Conservation (phyloP, 2,888 invertebrate species). For the Blastobasis adustella region DNA sequence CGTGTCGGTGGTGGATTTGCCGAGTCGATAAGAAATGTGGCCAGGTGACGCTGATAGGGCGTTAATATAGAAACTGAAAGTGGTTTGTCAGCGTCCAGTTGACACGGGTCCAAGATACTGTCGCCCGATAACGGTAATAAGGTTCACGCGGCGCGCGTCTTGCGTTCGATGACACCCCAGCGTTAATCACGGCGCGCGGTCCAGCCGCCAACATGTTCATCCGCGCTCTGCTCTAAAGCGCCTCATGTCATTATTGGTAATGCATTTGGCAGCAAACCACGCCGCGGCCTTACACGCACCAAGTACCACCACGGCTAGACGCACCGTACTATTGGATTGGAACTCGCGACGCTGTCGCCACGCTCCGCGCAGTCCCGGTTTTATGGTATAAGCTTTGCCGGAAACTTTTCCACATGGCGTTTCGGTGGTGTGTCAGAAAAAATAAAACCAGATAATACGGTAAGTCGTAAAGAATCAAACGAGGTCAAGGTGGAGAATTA, state of each 20-base stretch:
- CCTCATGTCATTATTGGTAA: constrained; percentile 43
- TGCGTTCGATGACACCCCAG: constrained; percentile 41
- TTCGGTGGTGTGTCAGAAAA: constrained; percentile 42
- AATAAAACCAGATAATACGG: constrained; percentile 43
- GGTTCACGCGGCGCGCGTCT: constrained; percentile 44
- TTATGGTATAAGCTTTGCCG: constrained; percentile 12
- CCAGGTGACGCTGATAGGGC: background rate
- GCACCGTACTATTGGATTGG: no score
- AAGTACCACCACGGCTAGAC: no score
- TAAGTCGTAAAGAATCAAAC: constrained; percentile 54
- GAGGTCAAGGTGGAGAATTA: constrained; percentile 64
- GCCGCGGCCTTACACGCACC: constrained; percentile 13
- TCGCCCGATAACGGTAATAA: constrained; percentile 63
- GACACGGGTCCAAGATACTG: constrained; percentile 68
- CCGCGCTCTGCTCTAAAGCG: constrained; percentile 25
- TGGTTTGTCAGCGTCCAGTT: constrained; percentile 51
- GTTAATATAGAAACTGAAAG: constrained; percentile 44
- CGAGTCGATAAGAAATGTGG: no score
- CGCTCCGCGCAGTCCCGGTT: no score
- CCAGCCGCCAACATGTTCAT: constrained; percentile 25
- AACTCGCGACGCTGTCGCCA: no score
- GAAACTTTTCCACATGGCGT: constrained; percentile 32
- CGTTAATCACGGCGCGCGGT: constrained; percentile 41
- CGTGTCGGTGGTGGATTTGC: no score
- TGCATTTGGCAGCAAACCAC: constrained; percentile 40